Evolutionary conservation across 2,113 vertebrate genomes (phyloP).

Genomic region (Xenopus laevis): DNA sequence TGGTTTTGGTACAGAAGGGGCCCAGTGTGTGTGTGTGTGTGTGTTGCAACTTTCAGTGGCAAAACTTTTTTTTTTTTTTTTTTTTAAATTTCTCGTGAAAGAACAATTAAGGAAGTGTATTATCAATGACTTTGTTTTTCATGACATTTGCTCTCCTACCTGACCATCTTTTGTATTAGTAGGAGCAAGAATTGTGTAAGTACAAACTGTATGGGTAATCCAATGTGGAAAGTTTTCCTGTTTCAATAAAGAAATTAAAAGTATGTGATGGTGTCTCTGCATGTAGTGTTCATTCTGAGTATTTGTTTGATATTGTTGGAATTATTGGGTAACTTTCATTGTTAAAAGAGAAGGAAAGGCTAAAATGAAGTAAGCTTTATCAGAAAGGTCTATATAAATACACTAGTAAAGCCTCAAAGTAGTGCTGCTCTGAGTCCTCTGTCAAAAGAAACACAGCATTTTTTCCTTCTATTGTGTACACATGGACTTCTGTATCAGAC

Average conservation of each 20-base stretch:
- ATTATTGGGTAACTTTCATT: no score
- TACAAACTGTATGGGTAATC: constrained; percentile 9
- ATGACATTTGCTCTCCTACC: background rate
- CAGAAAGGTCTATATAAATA: no score
- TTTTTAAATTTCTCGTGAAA: background rate
- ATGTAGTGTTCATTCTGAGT: no score
- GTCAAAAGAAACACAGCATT: no score
- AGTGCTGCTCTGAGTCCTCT: no score
- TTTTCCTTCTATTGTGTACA: no score
- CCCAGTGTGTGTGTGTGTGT: background rate
- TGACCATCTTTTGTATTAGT: constrained; percentile 13
- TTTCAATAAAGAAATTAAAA: constrained; percentile 27
- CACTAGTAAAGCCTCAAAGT: no score
- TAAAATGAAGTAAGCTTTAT: no score
- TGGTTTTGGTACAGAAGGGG: background rate
- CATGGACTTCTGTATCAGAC: no score
- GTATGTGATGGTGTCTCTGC: background rate
- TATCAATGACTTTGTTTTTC: background rate
- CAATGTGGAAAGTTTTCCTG: constrained; percentile 1
- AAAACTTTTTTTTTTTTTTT: background rate
- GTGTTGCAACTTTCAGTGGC: background rate
- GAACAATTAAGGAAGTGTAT: background rate
- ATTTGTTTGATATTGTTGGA: no score
- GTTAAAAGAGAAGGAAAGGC: no score
- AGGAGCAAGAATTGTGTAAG: background rate